A percentile compares a stretch with the other conserved stretches of the same genome.
Conservation (phyloP, 2,888 invertebrate genomes). For the Catocala fraxini region DNA sequence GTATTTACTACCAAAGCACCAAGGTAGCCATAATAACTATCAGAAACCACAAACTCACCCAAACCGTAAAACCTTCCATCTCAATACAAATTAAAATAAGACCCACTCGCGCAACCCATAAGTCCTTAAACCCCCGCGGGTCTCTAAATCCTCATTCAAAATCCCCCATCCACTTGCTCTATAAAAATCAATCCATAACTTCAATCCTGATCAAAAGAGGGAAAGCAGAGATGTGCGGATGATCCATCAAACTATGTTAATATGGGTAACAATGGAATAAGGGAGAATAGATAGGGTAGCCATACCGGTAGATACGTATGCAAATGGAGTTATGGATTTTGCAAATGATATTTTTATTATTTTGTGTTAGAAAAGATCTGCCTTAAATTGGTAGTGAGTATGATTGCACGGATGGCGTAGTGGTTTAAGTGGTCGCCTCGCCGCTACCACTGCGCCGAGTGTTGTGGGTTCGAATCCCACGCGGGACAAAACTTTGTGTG, state of each 20-base stretch:
- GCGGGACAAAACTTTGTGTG: too few relatives aligned
- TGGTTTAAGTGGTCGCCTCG: too few relatives aligned
- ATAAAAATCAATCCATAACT: slow-evolving; percentile 75
- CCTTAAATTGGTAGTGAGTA: too few relatives aligned
- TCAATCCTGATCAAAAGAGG: slow-evolving; percentile 55
- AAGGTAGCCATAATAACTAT: too few relatives aligned
- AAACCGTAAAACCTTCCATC: too few relatives aligned
- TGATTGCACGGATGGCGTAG: too few relatives aligned
- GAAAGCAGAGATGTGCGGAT: slow-evolving; percentile 45
- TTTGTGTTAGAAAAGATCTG: neutral
- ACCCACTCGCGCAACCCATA: neutral
- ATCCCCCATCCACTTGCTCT: slow-evolving; percentile 41
- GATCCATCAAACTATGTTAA: slow-evolving; percentile 79
- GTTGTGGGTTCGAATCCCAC: too few relatives aligned
- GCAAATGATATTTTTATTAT: neutral
- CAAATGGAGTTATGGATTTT: neutral
- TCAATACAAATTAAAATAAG: slow-evolving; percentile 7
- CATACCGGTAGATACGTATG: neutral
- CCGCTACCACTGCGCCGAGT: too few relatives aligned
- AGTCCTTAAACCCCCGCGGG: slow-evolving; percentile 4
- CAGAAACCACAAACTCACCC: too few relatives aligned
- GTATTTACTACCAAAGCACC: too few relatives aligned
- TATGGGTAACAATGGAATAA: slow-evolving; percentile 48
- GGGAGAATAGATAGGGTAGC: slow-evolving; percentile 20
- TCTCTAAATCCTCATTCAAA: slow-evolving; percentile 15